Base-by-base conservation (phyloP, 2,888 invertebrate genomes). In the Spodoptera picta region DNA sequence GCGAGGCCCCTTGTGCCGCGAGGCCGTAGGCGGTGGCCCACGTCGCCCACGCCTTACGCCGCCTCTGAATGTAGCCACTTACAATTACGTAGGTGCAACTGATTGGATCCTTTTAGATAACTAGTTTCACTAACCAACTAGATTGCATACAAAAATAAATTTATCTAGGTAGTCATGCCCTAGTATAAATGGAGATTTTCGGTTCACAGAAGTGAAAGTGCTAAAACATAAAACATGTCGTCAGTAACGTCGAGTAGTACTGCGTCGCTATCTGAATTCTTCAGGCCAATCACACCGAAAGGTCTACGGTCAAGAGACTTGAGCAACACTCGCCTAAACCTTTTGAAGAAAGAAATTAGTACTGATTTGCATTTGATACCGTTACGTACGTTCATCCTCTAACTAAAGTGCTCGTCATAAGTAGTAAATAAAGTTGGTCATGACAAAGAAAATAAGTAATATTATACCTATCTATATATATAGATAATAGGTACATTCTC, bases 331-430 rank as follows among this genome's bases (percentile, higher is more conserved):
- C 92, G 95, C n/a, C 83, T 96, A 49, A 92, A 90, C 74, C 90
- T 95, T 72, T 90, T 96, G 69, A 95, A 95, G 80, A 94, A 92
- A 79, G 96, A 96, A 85, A 95, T 96, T 69, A 90, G 95, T 59
- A 96, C 96, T 1, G 95, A 96, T 60, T 75, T 90, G 55, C 96
- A 96, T 75, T 87, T 94, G 23, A 90, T 95, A 59, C 88, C 95
- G 14, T 73, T 94, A 24, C 81, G 94, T 94, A 82, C 90, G 92
- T 88, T 62, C 27, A n/a, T 11, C n/a, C 14, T 45, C 7, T 36
- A 27, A 27, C 27, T 27, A 3, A 27, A 27, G 3, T 27, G 27
- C 27, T 3, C 3, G 4, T 27, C 4, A 27, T 27, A 27, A 19
- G 19, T 19, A 19, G 19, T 2, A 19, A 19, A 19, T 19, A 19